A percentile compares a stretch with the other conserved stretches of the same genome.
phyloP scores from a whole-genome alignment of 2,113 vertebrate genomes.

The Pleuronectes platessa region DNA sequence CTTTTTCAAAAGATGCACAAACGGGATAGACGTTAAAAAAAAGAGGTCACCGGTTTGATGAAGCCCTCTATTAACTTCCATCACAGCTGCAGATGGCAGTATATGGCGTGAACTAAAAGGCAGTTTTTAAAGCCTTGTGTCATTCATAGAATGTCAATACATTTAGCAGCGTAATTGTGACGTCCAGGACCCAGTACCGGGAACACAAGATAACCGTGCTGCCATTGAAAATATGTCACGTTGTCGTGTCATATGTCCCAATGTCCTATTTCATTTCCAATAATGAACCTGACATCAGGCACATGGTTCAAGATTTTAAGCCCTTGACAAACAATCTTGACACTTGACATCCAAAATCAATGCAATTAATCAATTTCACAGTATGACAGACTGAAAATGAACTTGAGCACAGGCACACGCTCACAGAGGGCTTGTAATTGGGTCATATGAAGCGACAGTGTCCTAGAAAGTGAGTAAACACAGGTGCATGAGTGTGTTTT shows the following conservation, averaged over 20 bases:
- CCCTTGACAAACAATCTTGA: slow-evolving; percentile 14
- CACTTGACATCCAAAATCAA: slow-evolving; percentile 43
- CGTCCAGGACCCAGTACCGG: accelerated
- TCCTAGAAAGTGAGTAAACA: slow-evolving; percentile 19
- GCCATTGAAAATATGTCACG: not conserved
- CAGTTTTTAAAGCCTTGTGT: not conserved
- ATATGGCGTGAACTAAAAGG: not conserved
- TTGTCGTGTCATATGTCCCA: not conserved
- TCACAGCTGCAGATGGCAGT: not conserved
- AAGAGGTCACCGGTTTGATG: slow-evolving; percentile 8
- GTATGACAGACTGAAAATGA: slow-evolving; percentile 46
- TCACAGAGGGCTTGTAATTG: slow-evolving; percentile 47
- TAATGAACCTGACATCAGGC: slow-evolving; percentile 15
- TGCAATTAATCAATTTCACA: slow-evolving; percentile 42
- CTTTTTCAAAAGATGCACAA: slow-evolving; percentile 20
- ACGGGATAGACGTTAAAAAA: not conserved
- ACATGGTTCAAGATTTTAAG: slow-evolving; percentile 1
- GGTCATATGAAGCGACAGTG: slow-evolving; percentile 30
- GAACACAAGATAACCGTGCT: not conserved
- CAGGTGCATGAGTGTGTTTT: slow-evolving; percentile 14
- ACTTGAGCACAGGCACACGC: slow-evolving; percentile 15
- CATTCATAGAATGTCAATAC: not conserved
- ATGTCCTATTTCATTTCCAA: not conserved
- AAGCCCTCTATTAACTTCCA: not conserved
- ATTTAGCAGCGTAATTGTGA: not conserved